These are phyloP conservation scores for Rana temporaria DNA, from an alignment of 2,113 vertebrate genomes.

Conservation along the genomic window DNA sequence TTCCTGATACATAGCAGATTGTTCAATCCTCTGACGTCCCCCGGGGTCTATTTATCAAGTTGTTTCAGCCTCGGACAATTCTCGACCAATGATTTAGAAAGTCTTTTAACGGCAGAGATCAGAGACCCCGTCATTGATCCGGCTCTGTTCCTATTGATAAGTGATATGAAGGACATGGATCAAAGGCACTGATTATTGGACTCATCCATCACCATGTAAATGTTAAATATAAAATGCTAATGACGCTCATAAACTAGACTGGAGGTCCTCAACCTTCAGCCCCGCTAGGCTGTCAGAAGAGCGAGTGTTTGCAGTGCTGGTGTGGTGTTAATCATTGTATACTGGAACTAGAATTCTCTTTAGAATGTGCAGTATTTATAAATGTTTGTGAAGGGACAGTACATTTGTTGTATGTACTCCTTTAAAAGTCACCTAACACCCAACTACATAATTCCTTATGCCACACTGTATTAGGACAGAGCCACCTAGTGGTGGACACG, in stretches of 20 bases:
- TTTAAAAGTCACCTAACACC: no score
- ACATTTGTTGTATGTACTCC: no score
- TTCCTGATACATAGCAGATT: slow-evolving; percentile 8
- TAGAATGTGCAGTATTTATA: no score
- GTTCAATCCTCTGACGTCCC: slow-evolving; percentile 12
- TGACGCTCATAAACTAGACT: background rate
- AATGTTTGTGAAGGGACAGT: no score
- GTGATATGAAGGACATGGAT: slow-evolving; percentile 33
- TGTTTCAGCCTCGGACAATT: background rate
- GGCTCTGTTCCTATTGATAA: slow-evolving; percentile 20
- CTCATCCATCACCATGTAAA: slow-evolving; percentile 15
- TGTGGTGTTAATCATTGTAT: no score
- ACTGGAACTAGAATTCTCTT: no score
- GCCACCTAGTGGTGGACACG: no score
- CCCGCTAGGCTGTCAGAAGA: no score
- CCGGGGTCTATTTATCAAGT: slow-evolving; percentile 35
- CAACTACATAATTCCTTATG: no score
- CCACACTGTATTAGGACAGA: no score
- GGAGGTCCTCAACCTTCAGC: background rate
- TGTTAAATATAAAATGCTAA: background rate
- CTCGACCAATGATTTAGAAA: slow-evolving; percentile 17
- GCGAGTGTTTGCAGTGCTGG: no score
- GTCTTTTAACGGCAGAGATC: slow-evolving; percentile 30
- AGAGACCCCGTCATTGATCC: slow-evolving; percentile 15
- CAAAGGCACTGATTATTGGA: slow-evolving; percentile 13